These are phyloP conservation scores for Crotalus viridis DNA, from an alignment of 2,113 vertebrate species.

Conservation along the genomic window DNA sequence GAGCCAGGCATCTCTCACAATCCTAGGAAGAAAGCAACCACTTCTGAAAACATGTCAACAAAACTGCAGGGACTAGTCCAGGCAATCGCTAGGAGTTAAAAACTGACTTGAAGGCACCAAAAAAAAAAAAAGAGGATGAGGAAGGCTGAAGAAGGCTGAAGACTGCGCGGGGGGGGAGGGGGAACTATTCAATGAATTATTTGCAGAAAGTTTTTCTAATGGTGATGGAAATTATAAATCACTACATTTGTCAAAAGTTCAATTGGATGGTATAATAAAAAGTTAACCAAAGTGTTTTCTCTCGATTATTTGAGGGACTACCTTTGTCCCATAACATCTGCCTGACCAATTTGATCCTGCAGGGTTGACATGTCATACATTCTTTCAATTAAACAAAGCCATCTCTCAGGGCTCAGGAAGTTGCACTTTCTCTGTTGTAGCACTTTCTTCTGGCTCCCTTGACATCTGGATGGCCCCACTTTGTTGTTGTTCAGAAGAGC, in stretches of 20 bases:
- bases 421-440: neutral
- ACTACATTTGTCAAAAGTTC: neutral
- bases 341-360: neutral
- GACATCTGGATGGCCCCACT: neutral
- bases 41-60: too few relatives aligned
- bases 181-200: neutral
- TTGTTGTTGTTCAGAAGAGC: neutral
- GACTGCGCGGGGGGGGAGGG: too few relatives aligned
- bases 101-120: neutral
- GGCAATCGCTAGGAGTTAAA: neutral
- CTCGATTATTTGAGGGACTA: neutral
- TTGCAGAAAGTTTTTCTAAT: neutral
- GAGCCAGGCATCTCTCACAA: neutral
- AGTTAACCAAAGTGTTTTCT: neutral
- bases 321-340: neutral
- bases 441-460: neutral
- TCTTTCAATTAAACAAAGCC: neutral
- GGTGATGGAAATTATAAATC: neutral
- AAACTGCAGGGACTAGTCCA: too few relatives aligned
- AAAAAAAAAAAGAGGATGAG: neutral
- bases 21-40: neutral
- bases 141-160: neutral
- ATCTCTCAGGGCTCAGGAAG: neutral
- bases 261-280: neutral
- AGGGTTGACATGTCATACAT: neutral